These are phyloP conservation scores for Invenusta paracnida DNA, from an alignment of 2,888 invertebrate species.

Conservation along the genomic window DNA sequence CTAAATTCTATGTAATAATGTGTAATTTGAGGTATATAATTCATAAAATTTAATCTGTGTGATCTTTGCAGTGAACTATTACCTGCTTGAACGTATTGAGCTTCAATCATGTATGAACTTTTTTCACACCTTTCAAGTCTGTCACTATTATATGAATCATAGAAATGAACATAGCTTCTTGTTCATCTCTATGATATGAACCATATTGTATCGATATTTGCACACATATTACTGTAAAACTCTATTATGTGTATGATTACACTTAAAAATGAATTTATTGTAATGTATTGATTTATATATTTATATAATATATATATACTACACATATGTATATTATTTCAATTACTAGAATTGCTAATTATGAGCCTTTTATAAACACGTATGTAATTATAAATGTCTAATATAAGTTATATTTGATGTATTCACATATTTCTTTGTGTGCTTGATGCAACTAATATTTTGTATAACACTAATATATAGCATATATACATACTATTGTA, in stretches of 20 bases:
- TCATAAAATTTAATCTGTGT: neutral
- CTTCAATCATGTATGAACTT: neutral
- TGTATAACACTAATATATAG: neutral
- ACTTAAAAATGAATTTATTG: neutral
- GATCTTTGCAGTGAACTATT: neutral
- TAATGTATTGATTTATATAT: neutral
- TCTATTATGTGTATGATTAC: neutral
- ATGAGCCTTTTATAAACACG: neutral
- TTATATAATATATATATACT: no score
- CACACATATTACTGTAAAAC: neutral
- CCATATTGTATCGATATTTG: neutral
- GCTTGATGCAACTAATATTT: neutral
- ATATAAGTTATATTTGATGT: neutral
- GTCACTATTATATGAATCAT: neutral
- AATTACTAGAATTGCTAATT: neutral
- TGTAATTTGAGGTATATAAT: neutral
- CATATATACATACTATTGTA: neutral
- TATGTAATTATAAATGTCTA: neutral
- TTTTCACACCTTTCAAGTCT: neutral
- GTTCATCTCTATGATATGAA: neutral
- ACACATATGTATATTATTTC: neutral
- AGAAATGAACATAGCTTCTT: no score
- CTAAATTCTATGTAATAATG: neutral
- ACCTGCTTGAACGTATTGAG: neutral
- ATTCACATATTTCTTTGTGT: neutral